phyloP scores from a whole-genome alignment of 53 echinoderm and acorn worm species.

The Stichopus horrens region DNA sequence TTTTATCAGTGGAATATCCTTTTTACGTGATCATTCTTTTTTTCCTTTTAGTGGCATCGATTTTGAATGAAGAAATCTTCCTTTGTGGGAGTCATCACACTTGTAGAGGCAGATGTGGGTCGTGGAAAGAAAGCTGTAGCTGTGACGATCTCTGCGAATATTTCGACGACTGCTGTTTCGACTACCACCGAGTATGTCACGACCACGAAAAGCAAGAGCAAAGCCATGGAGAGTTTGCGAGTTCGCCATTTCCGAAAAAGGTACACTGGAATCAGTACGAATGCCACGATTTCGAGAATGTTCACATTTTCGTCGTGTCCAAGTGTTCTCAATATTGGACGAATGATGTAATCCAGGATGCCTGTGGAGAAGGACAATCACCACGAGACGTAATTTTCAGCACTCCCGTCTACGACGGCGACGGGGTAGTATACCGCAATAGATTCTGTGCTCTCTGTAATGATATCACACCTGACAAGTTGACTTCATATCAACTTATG shows the following conservation, averaged over 20 bases:
- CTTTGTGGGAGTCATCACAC: conserved; percentile 2
- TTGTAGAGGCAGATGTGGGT: neutral
- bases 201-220: neutral
- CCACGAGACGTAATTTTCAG: neutral
- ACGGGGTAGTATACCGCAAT: conserved; percentile 22
- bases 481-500: neutral
- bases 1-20: neutral
- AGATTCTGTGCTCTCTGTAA: conserved; percentile 24
- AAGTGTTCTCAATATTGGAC: conserved; percentile 24
- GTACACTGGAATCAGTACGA: neutral
- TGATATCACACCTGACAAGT: neutral
- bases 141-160: conserved; percentile 1
- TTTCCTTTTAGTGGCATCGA: neutral
- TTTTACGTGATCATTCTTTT: neutral
- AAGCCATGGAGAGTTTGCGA: neutral
- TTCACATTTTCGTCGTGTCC: neutral
- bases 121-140: neutral
- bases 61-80: neutral
- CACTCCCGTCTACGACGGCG: conserved; percentile 20
- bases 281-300: neutral
- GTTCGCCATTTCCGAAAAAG: neutral
- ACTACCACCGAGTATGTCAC: neutral
- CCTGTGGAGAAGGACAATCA: neutral
- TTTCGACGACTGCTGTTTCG: conserved; percentile 2
- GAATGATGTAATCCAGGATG: neutral